phyloP scores from a whole-genome alignment of 2,113 vertebrate species.

The Corapipo altera region DNA sequence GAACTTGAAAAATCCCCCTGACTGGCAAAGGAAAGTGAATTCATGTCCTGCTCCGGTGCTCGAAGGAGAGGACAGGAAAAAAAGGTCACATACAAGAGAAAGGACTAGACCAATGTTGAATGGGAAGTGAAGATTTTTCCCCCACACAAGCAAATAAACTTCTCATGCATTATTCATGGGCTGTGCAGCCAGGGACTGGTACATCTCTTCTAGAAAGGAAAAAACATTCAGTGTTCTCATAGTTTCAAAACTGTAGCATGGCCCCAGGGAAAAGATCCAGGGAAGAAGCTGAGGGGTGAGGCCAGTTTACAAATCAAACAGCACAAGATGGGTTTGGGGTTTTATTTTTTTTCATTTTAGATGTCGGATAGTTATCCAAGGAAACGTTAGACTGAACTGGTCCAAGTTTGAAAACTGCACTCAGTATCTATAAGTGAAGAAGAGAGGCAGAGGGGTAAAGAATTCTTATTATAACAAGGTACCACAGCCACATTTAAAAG shows the following conservation, averaged over 20 bases:
- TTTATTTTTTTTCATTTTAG: background rate
- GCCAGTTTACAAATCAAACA: background rate
- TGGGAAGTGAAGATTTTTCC: background rate
- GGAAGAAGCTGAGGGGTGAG: background rate
- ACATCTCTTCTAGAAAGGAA: background rate
- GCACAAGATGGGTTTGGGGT: background rate
- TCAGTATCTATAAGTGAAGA: background rate
- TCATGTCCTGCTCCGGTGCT: background rate
- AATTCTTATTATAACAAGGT: background rate
- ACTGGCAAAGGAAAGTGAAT: background rate
- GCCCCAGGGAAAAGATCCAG: background rate
- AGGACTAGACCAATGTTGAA: background rate
- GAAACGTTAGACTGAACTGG: background rate
- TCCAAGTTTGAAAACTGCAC: background rate
- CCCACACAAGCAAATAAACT: background rate
- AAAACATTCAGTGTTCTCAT: background rate
- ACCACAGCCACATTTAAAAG: background rate
- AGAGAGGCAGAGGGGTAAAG: too few relatives aligned
- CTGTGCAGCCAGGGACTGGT: background rate
- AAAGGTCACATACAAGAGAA: background rate
- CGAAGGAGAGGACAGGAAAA: background rate
- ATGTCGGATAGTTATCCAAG: background rate
- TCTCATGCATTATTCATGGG: background rate
- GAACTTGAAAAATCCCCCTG: background rate
- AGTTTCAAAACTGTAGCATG: background rate